Base-by-base conservation (phyloP, 2,113 vertebrate genomes). In the Catharus bicknelli region DNA sequence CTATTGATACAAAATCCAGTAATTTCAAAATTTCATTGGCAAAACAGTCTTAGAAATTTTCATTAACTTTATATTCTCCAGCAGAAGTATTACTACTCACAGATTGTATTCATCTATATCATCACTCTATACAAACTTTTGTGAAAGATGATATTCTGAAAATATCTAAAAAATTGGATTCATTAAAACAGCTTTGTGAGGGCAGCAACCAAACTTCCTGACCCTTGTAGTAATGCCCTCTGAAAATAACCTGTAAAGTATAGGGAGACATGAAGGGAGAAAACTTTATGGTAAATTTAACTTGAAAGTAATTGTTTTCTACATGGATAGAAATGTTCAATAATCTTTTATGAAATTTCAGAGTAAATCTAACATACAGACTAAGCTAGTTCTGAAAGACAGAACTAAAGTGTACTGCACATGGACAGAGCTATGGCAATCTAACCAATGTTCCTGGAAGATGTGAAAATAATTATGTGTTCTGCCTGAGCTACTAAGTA, bases 381-480 rank as follows among this genome's bases (percentile, higher is more conserved):
- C 79, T 95, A 82, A 91, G 45, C 8, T 85, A 58, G 50, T 90
- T 95, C 68, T 83, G 93, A 96, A 94, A 86, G 85, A 90, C 87
- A 97, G 77, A 87, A 82, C 27, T 57, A 75, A 88, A 95, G 53
- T 16, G 40, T 53, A 93, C 26, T 90, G 61, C 48, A 77, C 70
- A 43, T 45, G 79, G 57, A 90, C n/a, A 91, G 63, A 91, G 63
- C 92, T 96, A 91, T 54, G 29, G 54, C 59, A 91, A 94, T 86
- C 76, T 93, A 94, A 91, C 57, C 68, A 72, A 43, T 77, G 48
- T 75, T 95, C 83, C 88, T 87, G 59, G 64, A 94, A 96, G 70
- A 95, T 88, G 55, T 96, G 91, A 96, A 97, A 97, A 95, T 97
- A 97, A 97, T 97, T 96, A 87, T 74, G 93, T 38, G 36, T 95